These are phyloP conservation scores for Eristalis intricaria DNA, from an alignment of 2,888 invertebrate species.

Conservation along the genomic window DNA sequence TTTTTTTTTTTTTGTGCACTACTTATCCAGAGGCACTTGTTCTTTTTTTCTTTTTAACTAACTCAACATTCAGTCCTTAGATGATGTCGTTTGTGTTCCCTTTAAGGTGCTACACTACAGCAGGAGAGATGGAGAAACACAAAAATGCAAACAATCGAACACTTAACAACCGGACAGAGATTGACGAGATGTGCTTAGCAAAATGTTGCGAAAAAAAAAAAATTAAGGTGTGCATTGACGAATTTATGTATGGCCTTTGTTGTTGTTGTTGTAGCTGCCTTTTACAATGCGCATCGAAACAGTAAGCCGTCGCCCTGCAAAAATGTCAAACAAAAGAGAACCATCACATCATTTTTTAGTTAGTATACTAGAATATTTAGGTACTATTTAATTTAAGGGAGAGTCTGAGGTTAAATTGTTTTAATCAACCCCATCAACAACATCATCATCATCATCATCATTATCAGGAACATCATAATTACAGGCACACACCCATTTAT, in stretches of 20 bases:
- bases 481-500: background rate
- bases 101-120: too few relatives aligned
- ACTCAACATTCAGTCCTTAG: too few relatives aligned
- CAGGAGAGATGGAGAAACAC: too few relatives aligned
- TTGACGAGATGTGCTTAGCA: too few relatives aligned
- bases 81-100: too few relatives aligned
- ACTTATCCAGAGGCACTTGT: too few relatives aligned
- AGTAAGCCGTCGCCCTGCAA: background rate
- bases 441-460: background rate
- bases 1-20: too few relatives aligned
- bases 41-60: too few relatives aligned
- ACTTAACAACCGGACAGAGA: too few relatives aligned
- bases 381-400: constrained; percentile 5
- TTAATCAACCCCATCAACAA: constrained; percentile 30
- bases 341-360: background rate
- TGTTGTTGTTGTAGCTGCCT: background rate
- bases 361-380: background rate
- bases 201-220: too few relatives aligned
- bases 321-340: background rate
- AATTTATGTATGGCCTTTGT: background rate
- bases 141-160: too few relatives aligned
- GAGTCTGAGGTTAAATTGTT: constrained; percentile 20
- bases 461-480: background rate
- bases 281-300: background rate
- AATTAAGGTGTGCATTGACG: background rate